Percentiles rank a stretch among this genome's conserved stretches.
Conservation (phyloP, 1,140 invertebrate species). For the Drosophila seguyi region DNA sequence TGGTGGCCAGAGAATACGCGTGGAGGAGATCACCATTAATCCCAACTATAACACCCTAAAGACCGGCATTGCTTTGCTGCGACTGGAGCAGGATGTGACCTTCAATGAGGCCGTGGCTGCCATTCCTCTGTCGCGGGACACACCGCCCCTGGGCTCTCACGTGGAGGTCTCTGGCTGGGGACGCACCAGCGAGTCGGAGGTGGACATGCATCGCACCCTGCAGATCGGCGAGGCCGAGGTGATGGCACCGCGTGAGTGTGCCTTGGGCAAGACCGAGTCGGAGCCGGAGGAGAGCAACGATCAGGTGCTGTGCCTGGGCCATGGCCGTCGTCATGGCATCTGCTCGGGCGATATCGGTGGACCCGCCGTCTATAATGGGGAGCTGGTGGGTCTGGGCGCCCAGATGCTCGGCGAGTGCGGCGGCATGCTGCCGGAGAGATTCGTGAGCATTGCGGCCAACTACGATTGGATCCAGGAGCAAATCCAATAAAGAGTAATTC, state of each 20-base stretch:
- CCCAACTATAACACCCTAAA: conserved; percentile 63
- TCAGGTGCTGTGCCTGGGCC: conserved; percentile 68
- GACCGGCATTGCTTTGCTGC: conserved; percentile 68
- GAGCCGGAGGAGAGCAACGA: conserved; percentile 19
- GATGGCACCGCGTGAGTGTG: conserved; percentile 34
- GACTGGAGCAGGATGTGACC: conserved; percentile 47
- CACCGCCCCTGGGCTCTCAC: conserved; percentile 39
- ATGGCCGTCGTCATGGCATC: conserved; percentile 64
- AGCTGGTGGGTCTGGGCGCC: conserved; percentile 67
- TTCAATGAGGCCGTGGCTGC: conserved; percentile 54
- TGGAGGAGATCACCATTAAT: conserved; percentile 67
- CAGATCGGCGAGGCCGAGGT: conserved; percentile 56
- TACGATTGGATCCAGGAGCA: conserved; percentile 68
- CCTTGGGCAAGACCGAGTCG: conserved; percentile 6
- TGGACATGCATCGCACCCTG: conserved; percentile 62
- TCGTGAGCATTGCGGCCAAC: conserved; percentile 66
- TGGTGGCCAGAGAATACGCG: conserved; percentile 60
- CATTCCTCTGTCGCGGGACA: conserved; percentile 40
- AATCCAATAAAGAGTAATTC: conserved; percentile 46
- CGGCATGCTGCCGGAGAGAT: conserved; percentile 66
- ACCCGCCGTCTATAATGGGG: conserved; percentile 60
- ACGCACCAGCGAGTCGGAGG: conserved; percentile 50
- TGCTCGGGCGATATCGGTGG: conserved; percentile 72
- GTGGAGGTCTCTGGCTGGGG: conserved; percentile 79
- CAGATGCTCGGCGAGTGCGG: conserved; percentile 68